Evolutionary conservation across 2,797 vertebrate genomes (phyloP), one percentile per base, ranked within the genome.

Genomic region (Phalanger gymnotis): DNA sequence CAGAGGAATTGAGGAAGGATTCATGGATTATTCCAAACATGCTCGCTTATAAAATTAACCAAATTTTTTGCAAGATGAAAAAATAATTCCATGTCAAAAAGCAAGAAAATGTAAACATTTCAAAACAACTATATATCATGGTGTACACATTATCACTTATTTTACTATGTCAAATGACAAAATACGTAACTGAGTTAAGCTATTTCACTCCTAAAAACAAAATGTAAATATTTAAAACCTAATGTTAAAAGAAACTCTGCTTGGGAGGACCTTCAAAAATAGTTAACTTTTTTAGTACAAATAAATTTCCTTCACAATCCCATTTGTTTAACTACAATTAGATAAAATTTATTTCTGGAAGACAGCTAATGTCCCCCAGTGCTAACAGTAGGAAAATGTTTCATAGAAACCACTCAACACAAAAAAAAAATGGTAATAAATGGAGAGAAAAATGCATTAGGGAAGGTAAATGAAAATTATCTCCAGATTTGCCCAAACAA

Each of bases 181-280:
- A n/a, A 5, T 57, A 93, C 0, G 91, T 9, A 92, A 97, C 19
- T 53, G 91, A 2, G 30, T 95, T 16, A 96, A 95, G 16, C 66
- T 73, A 90, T 47, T 92, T 9, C 40, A 53, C 51, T 91, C 53
- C 53, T 95, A 47, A 61, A 54, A 73, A 40, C 3, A 1, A 1
- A 90, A 56, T 27, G 11, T 95, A 91, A 96, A 91, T 73, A 73
- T 31, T 34, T 53, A 0, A 47, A 73, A 73, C n/a, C 16, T 22
- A 73, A 95, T 92, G 93, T 95, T 7, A 94, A 96, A 97, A 94
- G 47, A 95, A 96, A 58, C 87, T 94, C 94, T 90, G 95, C 58
- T n/a, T 54, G 28, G 54, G 95, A 87, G 53, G 52, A 95, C 34
- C 94, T 9, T 91, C 1, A 96, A 92, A 7, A 40, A 27, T 95